A percentile compares a stretch with the other conserved stretches of the same genome.
Conservation (phyloP, 2,888 invertebrate species). For the Pseudococcus viburni region DNA sequence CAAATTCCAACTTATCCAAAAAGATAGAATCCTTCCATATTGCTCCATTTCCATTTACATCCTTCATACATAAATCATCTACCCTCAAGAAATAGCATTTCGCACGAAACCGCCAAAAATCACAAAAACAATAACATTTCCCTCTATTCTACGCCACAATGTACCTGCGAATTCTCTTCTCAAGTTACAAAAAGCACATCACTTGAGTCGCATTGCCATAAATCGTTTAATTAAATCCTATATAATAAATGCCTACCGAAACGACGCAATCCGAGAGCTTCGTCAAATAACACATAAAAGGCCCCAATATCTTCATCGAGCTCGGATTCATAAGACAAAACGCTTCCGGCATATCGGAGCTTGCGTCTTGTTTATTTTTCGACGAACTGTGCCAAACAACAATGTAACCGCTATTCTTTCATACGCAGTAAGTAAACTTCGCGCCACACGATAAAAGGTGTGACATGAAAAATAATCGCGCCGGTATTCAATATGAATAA, state of each 20-base stretch:
- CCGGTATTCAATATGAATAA: neutral
- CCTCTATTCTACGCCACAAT: no score
- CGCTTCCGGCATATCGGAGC: conserved; percentile 7
- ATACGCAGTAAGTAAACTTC: conserved; percentile 15
- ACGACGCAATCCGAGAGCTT: neutral
- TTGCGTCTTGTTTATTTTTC: conserved; percentile 21
- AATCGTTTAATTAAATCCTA: conserved; percentile 25
- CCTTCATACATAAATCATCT: no score
- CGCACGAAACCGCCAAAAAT: no score
- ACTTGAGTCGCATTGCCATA: neutral
- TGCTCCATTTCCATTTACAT: no score
- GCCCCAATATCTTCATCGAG: neutral
- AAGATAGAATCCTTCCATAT: no score
- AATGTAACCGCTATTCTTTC: conserved; percentile 44
- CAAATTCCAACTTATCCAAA: no score
- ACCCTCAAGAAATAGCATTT: no score
- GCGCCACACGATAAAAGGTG: conserved; percentile 19
- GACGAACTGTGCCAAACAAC: conserved; percentile 15
- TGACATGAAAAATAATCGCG: conserved; percentile 37
- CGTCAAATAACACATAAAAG: neutral
- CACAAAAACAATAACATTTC: no score
- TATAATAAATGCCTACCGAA: neutral
- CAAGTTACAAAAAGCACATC: neutral
- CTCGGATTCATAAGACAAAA: conserved; percentile 6
- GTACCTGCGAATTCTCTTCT: neutral